phyloP scores from a whole-genome alignment of 2,888 invertebrate species.

The Oxystoma pomonae region DNA sequence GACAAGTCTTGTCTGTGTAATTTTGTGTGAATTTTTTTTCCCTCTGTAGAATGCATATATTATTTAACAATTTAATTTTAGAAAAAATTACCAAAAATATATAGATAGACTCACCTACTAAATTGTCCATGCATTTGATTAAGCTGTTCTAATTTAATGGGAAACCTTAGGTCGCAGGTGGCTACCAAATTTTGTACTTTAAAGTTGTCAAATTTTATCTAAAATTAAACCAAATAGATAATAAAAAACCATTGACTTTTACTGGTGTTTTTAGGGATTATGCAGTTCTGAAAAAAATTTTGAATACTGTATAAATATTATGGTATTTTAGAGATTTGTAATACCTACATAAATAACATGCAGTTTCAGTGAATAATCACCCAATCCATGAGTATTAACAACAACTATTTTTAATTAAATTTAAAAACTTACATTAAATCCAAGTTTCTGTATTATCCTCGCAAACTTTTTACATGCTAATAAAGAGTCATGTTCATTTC shows the following conservation, averaged over 20 bases:
- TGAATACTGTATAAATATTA: too few species aligned
- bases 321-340: too few species aligned
- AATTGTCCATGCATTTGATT: constrained; percentile 72
- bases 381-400: too few species aligned
- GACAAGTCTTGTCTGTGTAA: too few species aligned
- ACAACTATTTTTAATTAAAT: too few species aligned
- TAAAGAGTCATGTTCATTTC: constrained; percentile 72
- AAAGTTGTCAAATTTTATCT: constrained; percentile 75
- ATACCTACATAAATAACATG: too few species aligned
- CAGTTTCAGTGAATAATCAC: too few species aligned
- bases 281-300: neutral
- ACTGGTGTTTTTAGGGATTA: neutral
- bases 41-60: too few species aligned
- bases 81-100: too few species aligned
- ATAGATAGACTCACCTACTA: constrained; percentile 44
- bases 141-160: constrained; percentile 67
- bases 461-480: constrained; percentile 78
- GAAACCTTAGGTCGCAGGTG: constrained; percentile 71
- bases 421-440: constrained; percentile 52
- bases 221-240: constrained; percentile 36
- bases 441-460: constrained; percentile 76
- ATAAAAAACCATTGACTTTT: neutral
- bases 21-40: too few species aligned
- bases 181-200: constrained; percentile 76
- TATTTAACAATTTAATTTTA: too few species aligned